Base-by-base conservation (phyloP, 2,797 vertebrate genomes). In the Acestrorhynchus altus region DNA sequence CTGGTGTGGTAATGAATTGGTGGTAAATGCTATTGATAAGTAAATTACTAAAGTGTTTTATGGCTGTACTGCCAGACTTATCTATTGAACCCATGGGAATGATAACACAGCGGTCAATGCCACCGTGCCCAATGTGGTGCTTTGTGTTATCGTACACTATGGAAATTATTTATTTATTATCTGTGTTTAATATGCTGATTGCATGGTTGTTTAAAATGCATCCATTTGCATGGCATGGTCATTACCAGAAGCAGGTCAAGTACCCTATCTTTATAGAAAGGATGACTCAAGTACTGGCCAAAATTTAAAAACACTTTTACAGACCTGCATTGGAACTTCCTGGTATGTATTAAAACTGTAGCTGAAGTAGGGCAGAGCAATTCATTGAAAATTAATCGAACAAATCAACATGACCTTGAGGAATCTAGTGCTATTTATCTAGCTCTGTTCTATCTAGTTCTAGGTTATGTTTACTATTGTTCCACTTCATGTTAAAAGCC, bases 11-110 rank as follows among this genome's bases (percentile, higher is more conserved):
- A 87, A 90, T 89, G 85, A 89, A 85, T 74, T 75, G 59, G 83
- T 65, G 83, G 83, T 90, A 88, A 79, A 85, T 77, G 82, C 67
- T 85, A 84, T 83, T 85, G 83, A 86, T 86, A 83, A 79, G 81
- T 79, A 83, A 82, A 86, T 87, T 84, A 84, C 81, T 78, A 80
- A 84, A 80, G 66, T 76, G 61, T 44, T 86, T 81, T 77, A 80
- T n/a, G 61, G 74, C 71, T 79, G 65, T 71, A 72, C 64, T 61
- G 63, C 42, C 81, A 79, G 77, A 74, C 59, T 76, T 81, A 83
- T 83, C 79, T 80, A 71, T 68, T 80, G 77, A 83, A 77, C 86
- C 78, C 82, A 57, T 12, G 66, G 75, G 81, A 75, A 77, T 39
- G 74, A 77, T 81, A 85, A 77, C 54, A 54, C 61, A 24, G 64